Evolutionary conservation across 2,888 invertebrate genomes (phyloP), one percentile per base, ranked within the genome.

Genomic region (Nephrotoma appendiculata): DNA sequence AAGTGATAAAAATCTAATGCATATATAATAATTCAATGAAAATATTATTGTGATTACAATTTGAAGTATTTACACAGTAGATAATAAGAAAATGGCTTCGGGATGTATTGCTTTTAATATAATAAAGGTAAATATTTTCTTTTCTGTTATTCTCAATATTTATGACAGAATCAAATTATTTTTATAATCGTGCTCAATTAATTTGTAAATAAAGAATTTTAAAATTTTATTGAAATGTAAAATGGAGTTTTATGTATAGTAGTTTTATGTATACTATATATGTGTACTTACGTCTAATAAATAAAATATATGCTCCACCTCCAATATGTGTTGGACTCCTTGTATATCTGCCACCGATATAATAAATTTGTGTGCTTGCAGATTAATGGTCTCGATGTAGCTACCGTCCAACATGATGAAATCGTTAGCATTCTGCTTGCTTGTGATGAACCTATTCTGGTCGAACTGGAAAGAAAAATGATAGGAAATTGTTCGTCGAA

Each of bases 351-450:
- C n/a, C n/a, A n/a, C n/a, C n/a, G n/a, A 19, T 19, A 19, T 19
- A 31, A 31, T 2, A 31, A 31, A 31, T 87, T 45, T 31, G 31
- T 31, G 31, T 31, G 31, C 87, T 91, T 91, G 19, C 89, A 94
- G 94, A 92, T 94, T 88, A 94, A 94, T 90, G 94, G 94, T 88
- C 92, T 92, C 89, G 94, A 94, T 91, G 93, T 94, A 88, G 93
- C 93, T 90, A 92, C 92, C 89, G 92, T 93, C 90, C 93, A 93
- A 88, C 93, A 93, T 90, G 93, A 93, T 89, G 94, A 94, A 90
- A 94, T 93, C 88, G 93, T 94, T 89, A 92, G 93, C 89, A 93
- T 92, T 89, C 94, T 94, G 90, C 92, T 94, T 89, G 92, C 92
- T 89, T 93, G 93, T 87, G 92, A 93, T 89, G 94, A 94, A 89